Conservation (phyloP, 2,888 invertebrate genomes). For the Polyommatus icarus region DNA sequence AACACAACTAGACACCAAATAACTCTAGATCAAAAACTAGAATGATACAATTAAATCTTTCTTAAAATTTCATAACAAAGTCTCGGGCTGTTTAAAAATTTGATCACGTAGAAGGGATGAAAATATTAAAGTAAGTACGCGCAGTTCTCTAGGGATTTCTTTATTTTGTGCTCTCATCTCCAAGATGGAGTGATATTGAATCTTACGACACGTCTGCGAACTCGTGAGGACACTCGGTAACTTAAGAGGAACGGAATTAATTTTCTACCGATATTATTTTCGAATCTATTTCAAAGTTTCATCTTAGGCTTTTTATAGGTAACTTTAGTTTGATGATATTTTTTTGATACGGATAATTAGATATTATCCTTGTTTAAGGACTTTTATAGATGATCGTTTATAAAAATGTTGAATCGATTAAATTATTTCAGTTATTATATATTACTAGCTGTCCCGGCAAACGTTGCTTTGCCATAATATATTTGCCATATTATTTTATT, state of each 20-base stretch:
- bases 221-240: constrained; percentile 22
- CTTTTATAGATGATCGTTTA: neutral
- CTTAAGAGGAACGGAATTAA: constrained; percentile 19
- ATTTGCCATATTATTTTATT: too few species aligned
- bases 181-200: constrained; percentile 25
- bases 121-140: constrained; percentile 27
- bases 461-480: too few species aligned
- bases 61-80: neutral
- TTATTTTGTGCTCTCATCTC: constrained; percentile 17
- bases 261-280: constrained; percentile 15
- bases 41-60: neutral
- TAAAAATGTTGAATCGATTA: neutral
- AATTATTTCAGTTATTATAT: too few species aligned
- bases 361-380: neutral
- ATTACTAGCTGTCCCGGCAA: too few species aligned
- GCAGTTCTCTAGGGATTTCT: constrained; percentile 10
- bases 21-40: neutral
- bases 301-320: neutral
- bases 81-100: neutral
- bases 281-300: neutral
- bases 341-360: neutral
- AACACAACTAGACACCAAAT: neutral
- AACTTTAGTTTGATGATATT: constrained; percentile 1
- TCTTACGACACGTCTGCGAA: constrained; percentile 29
- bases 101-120: constrained; percentile 20